Conservation (phyloP, 2,113 vertebrate species). For the Puffinus mauretanicus region DNA sequence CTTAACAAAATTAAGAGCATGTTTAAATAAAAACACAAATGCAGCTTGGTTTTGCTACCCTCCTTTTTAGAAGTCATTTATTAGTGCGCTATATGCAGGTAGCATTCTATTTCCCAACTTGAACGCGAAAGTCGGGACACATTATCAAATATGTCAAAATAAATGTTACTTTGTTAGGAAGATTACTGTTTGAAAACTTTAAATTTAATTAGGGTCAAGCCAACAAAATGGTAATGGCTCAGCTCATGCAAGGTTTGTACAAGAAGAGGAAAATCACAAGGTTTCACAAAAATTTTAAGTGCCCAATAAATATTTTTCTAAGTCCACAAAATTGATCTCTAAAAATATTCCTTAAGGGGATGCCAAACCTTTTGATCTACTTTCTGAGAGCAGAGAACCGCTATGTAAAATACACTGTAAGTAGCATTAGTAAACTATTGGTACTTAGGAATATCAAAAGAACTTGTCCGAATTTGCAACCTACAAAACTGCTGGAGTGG, state of each 20-base stretch:
- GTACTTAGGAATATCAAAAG: neutral
- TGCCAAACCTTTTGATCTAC: neutral
- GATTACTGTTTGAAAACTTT: neutral
- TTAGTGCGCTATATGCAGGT: neutral
- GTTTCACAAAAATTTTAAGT: neutral
- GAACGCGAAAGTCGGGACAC: neutral
- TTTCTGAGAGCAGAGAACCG: neutral
- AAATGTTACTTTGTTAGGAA: neutral
- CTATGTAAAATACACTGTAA: neutral
- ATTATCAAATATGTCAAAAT: neutral
- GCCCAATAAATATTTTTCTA: neutral
- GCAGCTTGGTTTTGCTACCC: neutral
- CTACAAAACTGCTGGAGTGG: neutral
- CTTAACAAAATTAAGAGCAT: neutral
- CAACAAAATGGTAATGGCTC: neutral
- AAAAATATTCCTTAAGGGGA: neutral
- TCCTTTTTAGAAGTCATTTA: neutral
- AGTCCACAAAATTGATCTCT: neutral
- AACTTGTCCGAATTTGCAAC: neutral
- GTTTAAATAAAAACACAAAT: neutral
- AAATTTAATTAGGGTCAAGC: neutral
- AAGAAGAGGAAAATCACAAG: neutral
- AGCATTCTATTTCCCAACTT: neutral
- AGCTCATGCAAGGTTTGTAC: neutral
- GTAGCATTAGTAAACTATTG: neutral